These are phyloP conservation scores for Euura saliciscinereae DNA, from an alignment of 1,140 invertebrate genomes.

Conservation along the genomic window DNA sequence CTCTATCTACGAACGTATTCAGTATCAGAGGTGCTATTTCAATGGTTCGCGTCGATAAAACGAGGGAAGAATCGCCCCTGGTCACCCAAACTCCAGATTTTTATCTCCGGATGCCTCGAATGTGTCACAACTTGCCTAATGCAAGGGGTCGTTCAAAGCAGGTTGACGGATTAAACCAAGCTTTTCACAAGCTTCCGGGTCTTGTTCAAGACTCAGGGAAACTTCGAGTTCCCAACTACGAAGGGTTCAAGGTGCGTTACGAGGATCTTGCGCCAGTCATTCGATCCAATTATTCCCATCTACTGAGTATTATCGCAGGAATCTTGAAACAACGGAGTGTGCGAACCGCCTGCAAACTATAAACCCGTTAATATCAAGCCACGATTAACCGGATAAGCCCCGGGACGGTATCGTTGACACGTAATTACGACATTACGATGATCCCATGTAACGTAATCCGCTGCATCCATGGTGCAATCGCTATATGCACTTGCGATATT, in stretches of 20 bases:
- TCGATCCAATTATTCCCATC: background rate
- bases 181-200: background rate
- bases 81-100: background rate
- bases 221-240: background rate
- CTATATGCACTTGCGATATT: too few species aligned
- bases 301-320: background rate
- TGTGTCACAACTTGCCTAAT: conserved; percentile 7
- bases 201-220: background rate
- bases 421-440: too few species aligned
- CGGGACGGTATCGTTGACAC: too few species aligned
- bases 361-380: too few species aligned
- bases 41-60: background rate
- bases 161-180: background rate
- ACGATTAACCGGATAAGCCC: too few species aligned
- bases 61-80: too few species aligned
- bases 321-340: too few species aligned
- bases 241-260: background rate
- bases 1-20: background rate
- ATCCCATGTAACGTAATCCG: too few species aligned
- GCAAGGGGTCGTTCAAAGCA: background rate
- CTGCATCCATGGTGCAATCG: too few species aligned
- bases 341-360: too few species aligned
- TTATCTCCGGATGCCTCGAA: background rate
- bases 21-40: background rate
- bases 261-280: background rate